phyloP scores from a whole-genome alignment of 2,113 vertebrate genomes.

The Diadophis punctatus region DNA sequence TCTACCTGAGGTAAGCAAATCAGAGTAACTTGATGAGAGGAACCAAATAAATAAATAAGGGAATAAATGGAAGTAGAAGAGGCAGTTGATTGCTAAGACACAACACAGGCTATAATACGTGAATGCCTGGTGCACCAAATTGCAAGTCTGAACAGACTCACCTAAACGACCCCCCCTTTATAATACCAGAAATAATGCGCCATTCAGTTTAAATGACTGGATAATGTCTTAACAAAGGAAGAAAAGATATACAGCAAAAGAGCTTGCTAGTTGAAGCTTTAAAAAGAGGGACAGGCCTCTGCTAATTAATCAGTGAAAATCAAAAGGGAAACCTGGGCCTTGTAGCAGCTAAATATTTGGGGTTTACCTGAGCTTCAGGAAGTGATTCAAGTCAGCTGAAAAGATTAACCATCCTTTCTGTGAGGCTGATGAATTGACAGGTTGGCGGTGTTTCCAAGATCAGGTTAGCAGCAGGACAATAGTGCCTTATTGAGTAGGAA shows the following conservation, averaged over 20 bases:
- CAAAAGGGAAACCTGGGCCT: constrained; percentile 50
- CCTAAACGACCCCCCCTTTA: not conserved
- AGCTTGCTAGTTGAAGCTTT: not conserved
- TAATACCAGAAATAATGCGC: constrained; percentile 29
- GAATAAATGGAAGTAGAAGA: not conserved
- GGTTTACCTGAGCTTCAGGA: constrained; percentile 58
- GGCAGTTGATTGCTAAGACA: constrained; percentile 18
- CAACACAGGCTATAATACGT: not conserved
- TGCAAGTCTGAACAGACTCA: not conserved
- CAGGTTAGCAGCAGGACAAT: constrained; percentile 58
- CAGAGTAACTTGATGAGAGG: not conserved
- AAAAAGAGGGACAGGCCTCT: constrained; percentile 34
- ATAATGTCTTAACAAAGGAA: constrained; percentile 27
- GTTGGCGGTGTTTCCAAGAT: constrained; percentile 51
- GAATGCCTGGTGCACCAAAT: constrained; percentile 20
- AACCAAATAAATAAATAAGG: constrained; percentile 1
- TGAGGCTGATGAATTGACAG: constrained; percentile 61
- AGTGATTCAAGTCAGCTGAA: constrained; percentile 60
- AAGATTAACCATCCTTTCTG: constrained; percentile 63
- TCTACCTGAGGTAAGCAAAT: not conserved
- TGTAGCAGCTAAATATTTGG: constrained; percentile 60
- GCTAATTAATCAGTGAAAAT: constrained; percentile 47
- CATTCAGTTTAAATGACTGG: constrained; percentile 23
- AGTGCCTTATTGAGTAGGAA: constrained; percentile 57
- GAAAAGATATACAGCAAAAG: not conserved